Percentiles rank a stretch among this genome's conserved stretches.
Evolutionary conservation across 2,113 vertebrate species (phyloP).

Genomic region (Takifugu bimaculatus): DNA sequence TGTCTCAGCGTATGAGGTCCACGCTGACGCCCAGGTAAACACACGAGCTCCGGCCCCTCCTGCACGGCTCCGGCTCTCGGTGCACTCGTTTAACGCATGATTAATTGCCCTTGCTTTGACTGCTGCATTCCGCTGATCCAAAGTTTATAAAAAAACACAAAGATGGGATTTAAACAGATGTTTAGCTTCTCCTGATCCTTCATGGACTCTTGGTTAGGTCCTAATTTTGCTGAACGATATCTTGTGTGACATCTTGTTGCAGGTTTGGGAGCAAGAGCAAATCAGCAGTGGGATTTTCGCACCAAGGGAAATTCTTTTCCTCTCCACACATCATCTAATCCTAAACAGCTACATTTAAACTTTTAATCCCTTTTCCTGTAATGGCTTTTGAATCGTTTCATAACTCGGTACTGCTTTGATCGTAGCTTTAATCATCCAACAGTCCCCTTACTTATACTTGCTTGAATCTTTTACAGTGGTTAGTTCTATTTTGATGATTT

Average conservation of each 20-base stretch:
- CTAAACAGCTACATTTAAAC: constrained; percentile 12
- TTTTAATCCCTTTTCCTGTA: not conserved
- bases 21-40: constrained; percentile 87
- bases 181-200: constrained; percentile 11
- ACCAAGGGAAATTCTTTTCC: constrained; percentile 87
- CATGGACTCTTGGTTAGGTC: constrained; percentile 9
- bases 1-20: constrained; percentile 87
- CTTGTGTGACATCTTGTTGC: constrained; percentile 31
- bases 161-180: no score
- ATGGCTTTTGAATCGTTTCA: constrained; percentile 5
- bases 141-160: no score
- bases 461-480: constrained; percentile 19
- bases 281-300: constrained; percentile 74
- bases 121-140: not conserved
- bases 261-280: constrained; percentile 95
- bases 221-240: constrained; percentile 5
- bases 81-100: not conserved
- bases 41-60: not conserved
- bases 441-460: constrained; percentile 12
- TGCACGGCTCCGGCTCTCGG: not conserved
- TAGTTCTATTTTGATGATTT: constrained; percentile 21
- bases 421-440: not conserved
- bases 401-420: constrained; percentile 17
- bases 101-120: constrained; percentile 1
- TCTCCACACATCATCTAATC: constrained; percentile 87